Conservation (phyloP, 2,888 invertebrate genomes). For the Chloroclystis v-ata region DNA sequence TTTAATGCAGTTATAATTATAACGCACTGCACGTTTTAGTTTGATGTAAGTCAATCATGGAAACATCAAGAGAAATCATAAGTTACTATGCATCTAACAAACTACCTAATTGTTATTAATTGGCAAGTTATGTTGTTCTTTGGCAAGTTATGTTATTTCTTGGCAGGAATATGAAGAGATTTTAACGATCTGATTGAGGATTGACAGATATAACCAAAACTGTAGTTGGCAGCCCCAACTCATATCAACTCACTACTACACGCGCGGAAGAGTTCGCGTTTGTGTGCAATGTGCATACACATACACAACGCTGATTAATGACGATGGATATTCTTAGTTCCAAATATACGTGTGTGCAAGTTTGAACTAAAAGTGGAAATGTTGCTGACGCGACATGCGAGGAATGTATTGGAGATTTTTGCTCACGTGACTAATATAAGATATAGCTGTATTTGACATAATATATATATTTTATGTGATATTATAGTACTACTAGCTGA, state of each 20-base stretch:
- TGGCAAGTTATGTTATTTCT: too few relatives aligned
- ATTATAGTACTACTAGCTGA: too few relatives aligned
- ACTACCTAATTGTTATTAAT: too few relatives aligned
- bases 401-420: slow-evolving; percentile 34
- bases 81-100: too few relatives aligned
- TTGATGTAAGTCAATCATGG: too few relatives aligned
- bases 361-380: slow-evolving; percentile 56
- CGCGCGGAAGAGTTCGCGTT: slow-evolving; percentile 41
- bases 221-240: slow-evolving; percentile 23
- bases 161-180: too few relatives aligned
- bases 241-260: slow-evolving; percentile 28
- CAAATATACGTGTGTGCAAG: slow-evolving; percentile 32
- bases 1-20: too few relatives aligned
- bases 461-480: too few relatives aligned
- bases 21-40: too few relatives aligned
- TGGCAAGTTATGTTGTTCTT: too few relatives aligned
- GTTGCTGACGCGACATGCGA: slow-evolving; percentile 49
- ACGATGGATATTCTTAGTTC: slow-evolving; percentile 40
- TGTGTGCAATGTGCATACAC: slow-evolving; percentile 31
- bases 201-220: slow-evolving; percentile 2
- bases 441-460: neutral
- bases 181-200: too few relatives aligned
- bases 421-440: slow-evolving; percentile 11
- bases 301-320: slow-evolving; percentile 48
- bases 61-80: too few relatives aligned